These are phyloP conservation scores for Ormyrus labotus DNA, from an alignment of 2,888 invertebrate species.

Conservation along the genomic window DNA sequence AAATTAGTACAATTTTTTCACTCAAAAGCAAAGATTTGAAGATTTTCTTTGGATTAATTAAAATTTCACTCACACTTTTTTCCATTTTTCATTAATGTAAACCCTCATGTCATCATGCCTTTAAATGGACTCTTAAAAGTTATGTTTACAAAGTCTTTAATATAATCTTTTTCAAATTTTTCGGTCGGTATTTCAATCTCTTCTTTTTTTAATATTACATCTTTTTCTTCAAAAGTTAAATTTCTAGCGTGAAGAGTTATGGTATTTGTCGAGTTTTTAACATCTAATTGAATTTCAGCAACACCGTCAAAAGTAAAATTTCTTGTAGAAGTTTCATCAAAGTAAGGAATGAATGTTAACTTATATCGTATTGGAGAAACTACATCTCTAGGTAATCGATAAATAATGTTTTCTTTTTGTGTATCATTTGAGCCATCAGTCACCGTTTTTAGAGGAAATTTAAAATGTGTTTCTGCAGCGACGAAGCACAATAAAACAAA, in stretches of 20 bases:
- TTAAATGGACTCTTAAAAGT: background rate
- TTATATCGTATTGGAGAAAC: conserved; percentile 26
- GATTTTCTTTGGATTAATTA: background rate
- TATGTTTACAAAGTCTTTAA: conserved; percentile 27
- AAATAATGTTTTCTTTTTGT: conserved; percentile 1
- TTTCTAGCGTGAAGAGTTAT: conserved; percentile 43
- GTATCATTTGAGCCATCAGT: no score
- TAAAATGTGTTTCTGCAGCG: background rate
- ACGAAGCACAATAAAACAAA: conserved; percentile 3
- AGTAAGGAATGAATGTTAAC: conserved; percentile 19
- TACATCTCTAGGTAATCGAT: conserved; percentile 32
- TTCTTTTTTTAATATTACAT: background rate
- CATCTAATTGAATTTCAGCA: conserved; percentile 6
- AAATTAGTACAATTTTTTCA: background rate
- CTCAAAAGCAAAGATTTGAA: no score
- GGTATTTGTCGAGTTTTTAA: no score
- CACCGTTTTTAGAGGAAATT: background rate
- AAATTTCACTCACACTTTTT: conserved; percentile 65
- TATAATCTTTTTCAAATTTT: background rate
- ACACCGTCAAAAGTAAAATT: conserved; percentile 44
- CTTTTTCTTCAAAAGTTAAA: conserved; percentile 4
- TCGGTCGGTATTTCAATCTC: background rate
- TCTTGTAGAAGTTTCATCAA: conserved; percentile 11
- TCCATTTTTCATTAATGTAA: conserved; percentile 77
- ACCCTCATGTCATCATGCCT: conserved; percentile 80